Conservation (phyloP, 2,113 vertebrate species). For the Ceyx melanurus region DNA sequence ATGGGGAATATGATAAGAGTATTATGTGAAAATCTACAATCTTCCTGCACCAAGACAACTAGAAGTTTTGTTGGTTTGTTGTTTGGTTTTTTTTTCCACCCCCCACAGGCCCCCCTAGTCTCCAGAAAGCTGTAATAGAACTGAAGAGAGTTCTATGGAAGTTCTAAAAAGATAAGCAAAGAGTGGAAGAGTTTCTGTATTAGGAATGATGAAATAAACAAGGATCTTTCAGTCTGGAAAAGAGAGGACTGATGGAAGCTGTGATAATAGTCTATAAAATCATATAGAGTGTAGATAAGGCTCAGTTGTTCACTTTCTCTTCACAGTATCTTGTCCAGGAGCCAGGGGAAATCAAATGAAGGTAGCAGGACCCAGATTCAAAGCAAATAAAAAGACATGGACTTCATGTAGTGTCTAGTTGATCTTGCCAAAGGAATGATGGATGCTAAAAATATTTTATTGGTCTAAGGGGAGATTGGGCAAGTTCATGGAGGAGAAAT, state of each 20-base stretch:
- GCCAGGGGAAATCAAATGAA: constrained; percentile 40
- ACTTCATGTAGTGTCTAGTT: neutral
- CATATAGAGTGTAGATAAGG: neutral
- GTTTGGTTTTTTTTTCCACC: neutral
- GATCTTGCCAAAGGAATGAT: neutral
- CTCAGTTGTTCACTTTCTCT: neutral
- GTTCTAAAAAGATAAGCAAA: neutral
- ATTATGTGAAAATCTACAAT: neutral
- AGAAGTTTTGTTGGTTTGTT: neutral
- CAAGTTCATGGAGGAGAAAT: neutral
- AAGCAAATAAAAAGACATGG: neutral
- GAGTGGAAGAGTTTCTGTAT: neutral
- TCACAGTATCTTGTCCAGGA: neutral
- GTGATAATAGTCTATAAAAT: constrained; percentile 17
- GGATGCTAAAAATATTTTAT: neutral
- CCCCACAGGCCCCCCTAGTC: accelerated
- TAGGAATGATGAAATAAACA: constrained; percentile 6
- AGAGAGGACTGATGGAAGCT: neutral
- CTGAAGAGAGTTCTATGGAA: neutral
- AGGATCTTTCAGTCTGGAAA: neutral
- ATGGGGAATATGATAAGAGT: neutral
- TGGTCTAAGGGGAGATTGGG: neutral
- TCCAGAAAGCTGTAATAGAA: neutral
- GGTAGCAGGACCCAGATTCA: neutral
- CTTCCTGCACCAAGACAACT: neutral